These are phyloP conservation scores for Chitala chitala DNA, from an alignment of 2,113 vertebrate species.

Conservation along the genomic window DNA sequence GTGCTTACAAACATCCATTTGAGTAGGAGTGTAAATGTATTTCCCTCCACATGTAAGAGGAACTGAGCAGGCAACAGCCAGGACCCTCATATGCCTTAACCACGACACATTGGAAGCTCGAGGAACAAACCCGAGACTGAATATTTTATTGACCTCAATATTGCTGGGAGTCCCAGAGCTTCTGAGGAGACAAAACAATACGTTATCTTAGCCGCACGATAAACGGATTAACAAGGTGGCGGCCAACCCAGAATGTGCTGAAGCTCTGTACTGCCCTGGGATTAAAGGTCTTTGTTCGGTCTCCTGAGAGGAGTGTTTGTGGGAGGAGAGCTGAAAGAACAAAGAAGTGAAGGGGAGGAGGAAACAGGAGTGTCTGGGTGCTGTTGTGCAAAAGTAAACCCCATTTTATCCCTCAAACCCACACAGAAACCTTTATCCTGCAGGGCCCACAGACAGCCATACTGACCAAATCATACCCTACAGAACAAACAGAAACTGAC, in stretches of 20 bases:
- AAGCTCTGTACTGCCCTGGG: not conserved
- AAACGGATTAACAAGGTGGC: slow-evolving; percentile 2
- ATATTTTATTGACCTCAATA: not conserved
- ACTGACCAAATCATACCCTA: too few species aligned
- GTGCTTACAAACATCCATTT: too few species aligned
- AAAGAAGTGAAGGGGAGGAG: not conserved
- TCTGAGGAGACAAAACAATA: not conserved
- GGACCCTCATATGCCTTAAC: not conserved
- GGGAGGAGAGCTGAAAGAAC: not conserved
- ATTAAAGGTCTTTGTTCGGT: not conserved
- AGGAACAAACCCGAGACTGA: not conserved
- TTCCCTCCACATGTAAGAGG: not conserved
- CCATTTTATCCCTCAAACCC: not conserved
- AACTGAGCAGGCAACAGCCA: too few species aligned
- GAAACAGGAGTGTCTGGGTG: not conserved
- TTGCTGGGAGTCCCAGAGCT: not conserved
- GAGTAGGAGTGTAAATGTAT: too few species aligned
- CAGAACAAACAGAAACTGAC: too few species aligned
- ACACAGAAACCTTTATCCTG: not conserved
- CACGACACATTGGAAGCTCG: not conserved
- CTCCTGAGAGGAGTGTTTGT: not conserved
- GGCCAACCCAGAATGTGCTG: not conserved
- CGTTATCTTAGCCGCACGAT: not conserved
- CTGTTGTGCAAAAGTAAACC: not conserved
- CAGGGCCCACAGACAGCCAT: too few species aligned